Conservation (phyloP, 2,797 vertebrate genomes). For the Sebastes flavidus region DNA sequence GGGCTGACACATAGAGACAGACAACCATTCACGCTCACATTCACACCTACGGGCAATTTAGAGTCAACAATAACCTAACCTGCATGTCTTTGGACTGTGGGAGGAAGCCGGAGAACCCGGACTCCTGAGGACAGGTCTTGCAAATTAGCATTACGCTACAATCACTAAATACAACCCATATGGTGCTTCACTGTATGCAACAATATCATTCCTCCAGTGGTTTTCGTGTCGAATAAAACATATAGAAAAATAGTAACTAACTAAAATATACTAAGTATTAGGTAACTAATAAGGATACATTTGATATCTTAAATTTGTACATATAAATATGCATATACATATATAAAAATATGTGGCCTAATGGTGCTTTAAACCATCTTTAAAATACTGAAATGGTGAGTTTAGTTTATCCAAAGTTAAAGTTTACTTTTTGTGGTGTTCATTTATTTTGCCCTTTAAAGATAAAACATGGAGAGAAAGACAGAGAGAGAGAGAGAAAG, state of each 20-base stretch:
- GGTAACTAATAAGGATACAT: not conserved
- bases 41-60: too few relatives aligned
- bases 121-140: too few relatives aligned
- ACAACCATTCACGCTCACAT: too few relatives aligned
- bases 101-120: too few relatives aligned
- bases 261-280: not conserved
- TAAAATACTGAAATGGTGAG: not conserved
- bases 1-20: too few relatives aligned
- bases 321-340: not conserved
- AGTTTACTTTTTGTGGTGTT: not conserved
- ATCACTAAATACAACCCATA: too few relatives aligned
- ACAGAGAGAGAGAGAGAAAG: not conserved
- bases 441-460: slow-evolving; percentile 8
- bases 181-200: not conserved
- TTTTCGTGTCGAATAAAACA: too few relatives aligned
- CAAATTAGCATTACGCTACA: too few relatives aligned
- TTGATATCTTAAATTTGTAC: not conserved
- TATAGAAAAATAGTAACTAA: too few relatives aligned
- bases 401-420: not conserved
- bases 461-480: slow-evolving; percentile 13
- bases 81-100: too few relatives aligned
- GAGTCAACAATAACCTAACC: too few relatives aligned
- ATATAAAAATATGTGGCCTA: not conserved
- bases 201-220: not conserved
- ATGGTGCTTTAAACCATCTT: not conserved